Percentiles rank a stretch among this genome's conserved stretches.
Evolutionary conservation across 1,140 invertebrate genomes (phyloP).

Genomic region (Saccostrea cuccullata): DNA sequence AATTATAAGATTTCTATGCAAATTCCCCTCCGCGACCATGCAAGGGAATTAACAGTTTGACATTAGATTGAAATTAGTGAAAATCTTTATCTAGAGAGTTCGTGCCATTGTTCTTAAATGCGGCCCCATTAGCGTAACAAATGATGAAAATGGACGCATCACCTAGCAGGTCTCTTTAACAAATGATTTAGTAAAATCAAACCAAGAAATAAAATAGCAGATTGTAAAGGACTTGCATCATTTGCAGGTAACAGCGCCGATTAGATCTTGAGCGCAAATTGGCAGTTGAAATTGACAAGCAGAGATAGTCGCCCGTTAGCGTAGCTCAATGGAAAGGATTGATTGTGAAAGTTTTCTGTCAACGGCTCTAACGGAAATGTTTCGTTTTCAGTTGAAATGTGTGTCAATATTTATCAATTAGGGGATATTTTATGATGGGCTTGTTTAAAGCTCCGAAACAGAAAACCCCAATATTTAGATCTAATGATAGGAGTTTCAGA

Average conservation of each 20-base stretch:
- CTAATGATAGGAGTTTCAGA: conserved; percentile 14
- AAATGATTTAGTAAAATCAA: conserved; percentile 47
- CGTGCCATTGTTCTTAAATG: not conserved
- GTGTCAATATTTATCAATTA: conserved; percentile 53
- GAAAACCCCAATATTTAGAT: conserved; percentile 22
- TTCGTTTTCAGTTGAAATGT: conserved; percentile 49
- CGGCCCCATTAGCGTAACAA: conserved; percentile 31
- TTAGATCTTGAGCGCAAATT: conserved; percentile 47
- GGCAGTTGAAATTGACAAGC: conserved; percentile 15
- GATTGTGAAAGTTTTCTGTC: conserved; percentile 53
- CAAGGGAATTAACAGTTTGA: conserved; percentile 13
- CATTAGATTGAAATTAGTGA: conserved; percentile 40
- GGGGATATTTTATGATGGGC: not conserved
- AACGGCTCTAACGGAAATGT: conserved; percentile 42
- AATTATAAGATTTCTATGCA: conserved; percentile 40
- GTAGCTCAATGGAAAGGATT: conserved; percentile 22
- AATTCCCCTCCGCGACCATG: conserved; percentile 16
- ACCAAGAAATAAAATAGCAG: conserved; percentile 38
- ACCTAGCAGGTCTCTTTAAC: conserved; percentile 32
- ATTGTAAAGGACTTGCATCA: conserved; percentile 38
- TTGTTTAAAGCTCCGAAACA: conserved; percentile 18
- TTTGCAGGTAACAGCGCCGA: conserved; percentile 41
- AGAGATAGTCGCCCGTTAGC: not conserved
- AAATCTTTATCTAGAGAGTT: conserved; percentile 38
- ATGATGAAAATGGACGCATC: conserved; percentile 1